Percentiles rank a stretch among this genome's conserved stretches.
phyloP scores from a whole-genome alignment of 2,113 vertebrate genomes.

The Muntiacus reevesi region DNA sequence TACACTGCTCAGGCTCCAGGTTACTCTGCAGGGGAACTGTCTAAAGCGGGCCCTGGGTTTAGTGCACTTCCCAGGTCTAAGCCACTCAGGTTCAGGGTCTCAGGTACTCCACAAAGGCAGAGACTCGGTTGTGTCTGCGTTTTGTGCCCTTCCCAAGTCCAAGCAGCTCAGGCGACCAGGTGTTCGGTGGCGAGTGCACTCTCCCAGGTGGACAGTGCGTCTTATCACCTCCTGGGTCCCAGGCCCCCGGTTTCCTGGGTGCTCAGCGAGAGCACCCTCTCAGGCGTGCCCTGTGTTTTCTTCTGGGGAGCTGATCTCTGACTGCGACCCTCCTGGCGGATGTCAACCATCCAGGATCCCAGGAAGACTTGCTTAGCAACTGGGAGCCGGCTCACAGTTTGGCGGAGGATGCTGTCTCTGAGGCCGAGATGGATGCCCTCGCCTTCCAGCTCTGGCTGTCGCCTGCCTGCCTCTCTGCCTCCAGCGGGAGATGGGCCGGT shows the following conservation, averaged over 20 bases:
- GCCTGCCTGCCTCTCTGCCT: neutral
- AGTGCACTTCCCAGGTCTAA: neutral
- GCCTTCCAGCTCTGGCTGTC: neutral
- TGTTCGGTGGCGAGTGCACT: fast-evolving
- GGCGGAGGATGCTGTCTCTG: neutral
- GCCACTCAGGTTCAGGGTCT: neutral
- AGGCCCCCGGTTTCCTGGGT: fast-evolving
- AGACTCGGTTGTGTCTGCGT: neutral
- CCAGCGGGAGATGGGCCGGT: neutral
- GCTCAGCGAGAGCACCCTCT: fast-evolving
- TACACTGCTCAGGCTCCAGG: neutral
- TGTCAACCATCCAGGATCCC: neutral
- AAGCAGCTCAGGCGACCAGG: neutral
- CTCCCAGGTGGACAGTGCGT: fast-evolving
- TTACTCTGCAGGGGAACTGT: neutral
- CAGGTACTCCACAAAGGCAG: neutral
- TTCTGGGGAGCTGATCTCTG: neutral
- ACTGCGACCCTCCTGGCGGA: fast-evolving
- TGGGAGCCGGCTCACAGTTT: neutral
- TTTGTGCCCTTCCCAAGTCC: neutral
- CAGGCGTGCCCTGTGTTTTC: neutral
- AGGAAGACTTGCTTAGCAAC: neutral
- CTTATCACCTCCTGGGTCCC: neutral
- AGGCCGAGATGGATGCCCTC: fast-evolving
- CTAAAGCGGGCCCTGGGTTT: neutral